Conservation (phyloP, 2,888 invertebrate genomes). For the Phasia obesa region DNA sequence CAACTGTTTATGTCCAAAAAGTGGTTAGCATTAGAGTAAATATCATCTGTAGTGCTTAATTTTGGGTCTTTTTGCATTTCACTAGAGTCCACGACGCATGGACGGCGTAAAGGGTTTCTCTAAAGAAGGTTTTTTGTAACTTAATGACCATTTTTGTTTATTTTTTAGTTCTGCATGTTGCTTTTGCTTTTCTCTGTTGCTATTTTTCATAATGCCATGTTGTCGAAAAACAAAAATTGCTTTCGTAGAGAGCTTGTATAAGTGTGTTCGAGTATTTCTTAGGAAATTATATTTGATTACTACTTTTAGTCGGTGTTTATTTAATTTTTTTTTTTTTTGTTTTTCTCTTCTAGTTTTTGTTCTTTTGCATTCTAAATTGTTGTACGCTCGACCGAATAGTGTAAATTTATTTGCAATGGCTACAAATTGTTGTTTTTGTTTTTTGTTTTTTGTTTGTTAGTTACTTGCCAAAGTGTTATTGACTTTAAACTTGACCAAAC, state of each 20-base stretch:
- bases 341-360: constrained; percentile 33
- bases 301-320: constrained; percentile 69
- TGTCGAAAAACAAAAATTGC: neutral
- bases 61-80: neutral
- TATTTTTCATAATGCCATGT: constrained; percentile 45
- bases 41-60: constrained; percentile 32
- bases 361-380: constrained; percentile 44
- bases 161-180: constrained; percentile 39
- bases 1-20: neutral
- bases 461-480: constrained; percentile 58
- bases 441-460: no score
- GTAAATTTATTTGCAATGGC: constrained; percentile 60
- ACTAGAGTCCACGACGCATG: neutral
- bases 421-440: constrained; percentile 40
- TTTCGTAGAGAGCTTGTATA: neutral
- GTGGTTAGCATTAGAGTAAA: constrained; percentile 35
- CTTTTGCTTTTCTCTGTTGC: constrained; percentile 7
- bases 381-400: constrained; percentile 59
- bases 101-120: constrained; percentile 25
- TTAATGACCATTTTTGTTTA: constrained; percentile 65
- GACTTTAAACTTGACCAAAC: constrained; percentile 69
- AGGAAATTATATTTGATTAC: constrained; percentile 71
- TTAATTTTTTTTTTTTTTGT: constrained; percentile 56
- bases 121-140: constrained; percentile 19
- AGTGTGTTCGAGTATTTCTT: constrained; percentile 57